Evolutionary conservation across 2,797 vertebrate species (phyloP).

Genomic region (Heteromormyrus szaboi): DNA sequence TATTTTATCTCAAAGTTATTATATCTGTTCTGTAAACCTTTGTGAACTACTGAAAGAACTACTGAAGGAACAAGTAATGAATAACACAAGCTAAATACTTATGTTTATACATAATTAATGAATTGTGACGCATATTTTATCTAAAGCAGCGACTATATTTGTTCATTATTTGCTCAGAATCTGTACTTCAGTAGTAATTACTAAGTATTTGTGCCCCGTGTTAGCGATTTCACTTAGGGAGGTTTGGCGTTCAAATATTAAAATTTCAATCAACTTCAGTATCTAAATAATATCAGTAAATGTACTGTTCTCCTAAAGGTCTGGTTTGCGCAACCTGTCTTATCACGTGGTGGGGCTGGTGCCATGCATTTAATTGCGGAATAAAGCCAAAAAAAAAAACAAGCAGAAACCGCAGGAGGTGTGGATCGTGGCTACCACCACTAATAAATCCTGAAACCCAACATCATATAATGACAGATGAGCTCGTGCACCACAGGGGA

Average conservation of each 20-base stretch:
- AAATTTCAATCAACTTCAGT: not conserved
- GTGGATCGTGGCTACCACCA: not conserved
- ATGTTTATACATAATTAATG: not conserved
- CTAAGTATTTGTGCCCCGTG: not conserved
- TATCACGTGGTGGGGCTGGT: not conserved
- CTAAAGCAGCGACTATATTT: not conserved
- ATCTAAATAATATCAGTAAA: not conserved
- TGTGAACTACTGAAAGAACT: not conserved
- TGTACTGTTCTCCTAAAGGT: not conserved
- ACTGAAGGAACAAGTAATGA: not conserved
- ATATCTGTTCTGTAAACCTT: not conserved
- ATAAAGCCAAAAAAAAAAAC: not conserved
- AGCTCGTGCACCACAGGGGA: not conserved
- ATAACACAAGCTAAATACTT: not conserved
- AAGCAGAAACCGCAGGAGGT: not conserved
- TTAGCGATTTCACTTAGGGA: not conserved
- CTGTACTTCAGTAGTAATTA: not conserved
- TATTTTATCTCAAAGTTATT: not conserved
- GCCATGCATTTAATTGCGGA: not conserved
- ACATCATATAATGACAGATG: not conserved
- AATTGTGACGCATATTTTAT: not conserved
- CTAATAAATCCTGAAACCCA: not conserved
- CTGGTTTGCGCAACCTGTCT: not conserved
- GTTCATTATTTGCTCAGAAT: not conserved
- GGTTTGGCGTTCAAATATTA: not conserved